Evolutionary conservation across 2,797 vertebrate species (phyloP).

Genomic region (Monodelphis domestica): DNA sequence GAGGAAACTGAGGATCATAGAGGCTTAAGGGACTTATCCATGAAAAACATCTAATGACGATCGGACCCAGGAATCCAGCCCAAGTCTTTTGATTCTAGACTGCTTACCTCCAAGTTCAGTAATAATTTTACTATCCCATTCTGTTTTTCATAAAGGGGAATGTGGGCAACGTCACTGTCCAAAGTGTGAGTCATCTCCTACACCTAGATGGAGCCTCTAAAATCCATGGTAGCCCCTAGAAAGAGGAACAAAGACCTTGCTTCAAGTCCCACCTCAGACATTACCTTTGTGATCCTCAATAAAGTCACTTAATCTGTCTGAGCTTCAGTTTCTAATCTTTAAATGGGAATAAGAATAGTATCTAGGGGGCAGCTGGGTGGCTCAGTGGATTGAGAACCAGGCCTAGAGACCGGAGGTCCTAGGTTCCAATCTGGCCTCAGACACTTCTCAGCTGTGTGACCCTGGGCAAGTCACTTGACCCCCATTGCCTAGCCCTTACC

Average conservation of each 20-base stretch:
- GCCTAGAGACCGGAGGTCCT: too few species aligned
- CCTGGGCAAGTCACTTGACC: too few species aligned
- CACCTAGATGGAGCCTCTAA: background rate
- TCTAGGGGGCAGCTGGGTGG: too few species aligned
- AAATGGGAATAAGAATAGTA: background rate
- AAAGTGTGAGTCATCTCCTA: background rate
- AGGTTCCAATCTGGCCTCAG: too few species aligned
- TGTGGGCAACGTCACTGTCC: background rate
- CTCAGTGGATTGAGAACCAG: too few species aligned
- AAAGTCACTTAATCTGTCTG: background rate
- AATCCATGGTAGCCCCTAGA: background rate
- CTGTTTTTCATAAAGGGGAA: background rate
- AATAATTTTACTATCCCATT: background rate
- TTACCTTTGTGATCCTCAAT: background rate
- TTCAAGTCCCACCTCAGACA: background rate
- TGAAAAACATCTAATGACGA: background rate
- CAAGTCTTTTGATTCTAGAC: background rate
- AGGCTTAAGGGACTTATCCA: background rate
- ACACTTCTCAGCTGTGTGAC: too few species aligned
- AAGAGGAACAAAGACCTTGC: background rate
- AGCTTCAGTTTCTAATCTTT: background rate
- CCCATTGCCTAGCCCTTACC: too few species aligned
- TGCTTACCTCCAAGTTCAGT: background rate
- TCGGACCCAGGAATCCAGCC: background rate
- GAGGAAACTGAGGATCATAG: background rate